Percentiles rank a stretch among this genome's conserved stretches.
Conservation (phyloP, 2,113 vertebrate genomes). For the Argyrosomus japonicus region DNA sequence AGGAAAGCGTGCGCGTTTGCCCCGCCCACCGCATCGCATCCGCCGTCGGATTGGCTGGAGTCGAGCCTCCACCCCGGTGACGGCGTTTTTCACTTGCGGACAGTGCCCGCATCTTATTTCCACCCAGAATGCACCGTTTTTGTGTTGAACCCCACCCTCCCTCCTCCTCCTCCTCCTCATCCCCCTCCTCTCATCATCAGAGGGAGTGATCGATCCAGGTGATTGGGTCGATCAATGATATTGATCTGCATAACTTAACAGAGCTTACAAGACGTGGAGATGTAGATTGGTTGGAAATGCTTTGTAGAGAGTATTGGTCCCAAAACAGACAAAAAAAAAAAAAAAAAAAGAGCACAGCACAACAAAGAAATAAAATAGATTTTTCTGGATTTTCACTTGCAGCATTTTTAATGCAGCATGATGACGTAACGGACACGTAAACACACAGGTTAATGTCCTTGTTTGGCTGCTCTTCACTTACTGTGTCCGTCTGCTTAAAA, state of each 20-base stretch:
- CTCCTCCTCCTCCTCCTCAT: rapidly evolving
- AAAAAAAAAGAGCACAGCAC: background rate
- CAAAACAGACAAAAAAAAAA: too few species aligned
- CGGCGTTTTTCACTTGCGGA: conserved; percentile 87
- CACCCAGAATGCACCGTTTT: conserved; percentile 91
- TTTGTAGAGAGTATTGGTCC: background rate
- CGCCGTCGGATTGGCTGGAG: conserved; percentile 84
- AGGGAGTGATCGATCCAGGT: conserved; percentile 25
- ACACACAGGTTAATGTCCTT: too few species aligned
- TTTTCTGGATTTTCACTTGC: background rate
- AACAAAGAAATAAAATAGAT: background rate
- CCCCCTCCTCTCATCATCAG: too few species aligned
- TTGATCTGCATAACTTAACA: background rate
- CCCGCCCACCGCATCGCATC: conserved; percentile 80
- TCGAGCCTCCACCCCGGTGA: conserved; percentile 68
- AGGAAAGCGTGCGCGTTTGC: conserved; percentile 73
- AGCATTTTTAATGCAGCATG: background rate
- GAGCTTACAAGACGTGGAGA: background rate
- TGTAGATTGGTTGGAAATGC: too few species aligned
- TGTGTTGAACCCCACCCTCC: background rate
- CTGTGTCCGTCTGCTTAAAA: too few species aligned
- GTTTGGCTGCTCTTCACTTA: too few species aligned
- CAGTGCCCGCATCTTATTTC: conserved; percentile 92
- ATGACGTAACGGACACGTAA: background rate
- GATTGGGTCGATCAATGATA: background rate